A percentile compares a stretch with the other conserved stretches of the same genome.
These are phyloP conservation scores for Cavia porcellus DNA, from an alignment of 2,113 vertebrate genomes.

Conservation along the genomic window DNA sequence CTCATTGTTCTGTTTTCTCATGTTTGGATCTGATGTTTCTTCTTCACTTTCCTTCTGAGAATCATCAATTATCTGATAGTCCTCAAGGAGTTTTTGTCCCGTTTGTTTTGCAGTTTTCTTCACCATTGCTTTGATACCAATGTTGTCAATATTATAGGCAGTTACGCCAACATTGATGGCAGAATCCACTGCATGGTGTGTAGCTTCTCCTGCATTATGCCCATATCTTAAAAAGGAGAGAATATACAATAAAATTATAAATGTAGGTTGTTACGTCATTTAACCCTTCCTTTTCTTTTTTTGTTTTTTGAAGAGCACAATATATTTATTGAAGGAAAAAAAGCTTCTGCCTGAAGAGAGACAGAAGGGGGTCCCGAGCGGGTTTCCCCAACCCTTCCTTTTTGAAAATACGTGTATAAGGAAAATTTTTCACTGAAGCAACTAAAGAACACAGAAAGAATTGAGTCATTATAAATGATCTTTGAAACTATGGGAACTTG, in stretches of 20 bases:
- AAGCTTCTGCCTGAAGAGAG: no score
- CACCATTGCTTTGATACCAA: conserved; percentile 97
- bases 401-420: neutral
- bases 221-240: conserved; percentile 92
- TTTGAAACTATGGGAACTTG: neutral
- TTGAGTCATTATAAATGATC: neutral
- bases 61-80: conserved; percentile 92
- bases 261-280: neutral
- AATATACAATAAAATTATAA: neutral
- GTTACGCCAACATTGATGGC: conserved; percentile 96
- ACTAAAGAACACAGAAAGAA: neutral
- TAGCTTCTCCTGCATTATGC: conserved; percentile 94
- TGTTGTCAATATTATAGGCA: conserved; percentile 96
- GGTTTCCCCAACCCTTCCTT: neutral
- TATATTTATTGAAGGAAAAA: no score
- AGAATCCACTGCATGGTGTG: conserved; percentile 95
- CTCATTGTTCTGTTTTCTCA: conserved; percentile 72
- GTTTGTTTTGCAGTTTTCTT: conserved; percentile 97
- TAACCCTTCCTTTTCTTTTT: neutral
- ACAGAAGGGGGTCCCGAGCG: no score
- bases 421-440: neutral
- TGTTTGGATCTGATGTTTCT: conserved; percentile 62
- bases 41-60: conserved; percentile 71
- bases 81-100: conserved; percentile 93
- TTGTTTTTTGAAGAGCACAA: no score